Evolutionary conservation across 2,797 vertebrate genomes (phyloP).

Genomic region (Loris lydekkerianus): DNA sequence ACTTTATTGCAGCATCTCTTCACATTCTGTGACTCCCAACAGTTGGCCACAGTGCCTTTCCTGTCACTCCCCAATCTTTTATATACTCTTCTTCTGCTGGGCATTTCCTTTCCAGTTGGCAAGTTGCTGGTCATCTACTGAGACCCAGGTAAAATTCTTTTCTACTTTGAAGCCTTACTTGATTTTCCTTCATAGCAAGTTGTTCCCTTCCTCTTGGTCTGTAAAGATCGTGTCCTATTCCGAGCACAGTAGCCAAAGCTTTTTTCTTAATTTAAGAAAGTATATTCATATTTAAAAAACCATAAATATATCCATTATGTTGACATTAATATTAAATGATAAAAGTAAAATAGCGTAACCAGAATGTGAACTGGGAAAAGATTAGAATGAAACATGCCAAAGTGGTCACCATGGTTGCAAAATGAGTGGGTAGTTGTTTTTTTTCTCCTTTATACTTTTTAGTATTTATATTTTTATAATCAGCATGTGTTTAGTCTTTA

Average conservation of each 20-base stretch:
- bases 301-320: neutral
- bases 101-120: neutral
- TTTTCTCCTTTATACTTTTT: neutral
- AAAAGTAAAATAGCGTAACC: slow-evolving; percentile 38
- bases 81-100: neutral
- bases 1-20: neutral
- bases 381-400: neutral
- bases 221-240: neutral
- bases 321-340: slow-evolving; percentile 40
- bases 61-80: neutral
- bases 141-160: neutral
- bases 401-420: neutral
- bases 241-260: neutral
- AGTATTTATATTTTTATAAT: neutral
- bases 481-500: neutral
- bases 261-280: slow-evolving; percentile 10
- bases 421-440: neutral
- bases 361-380: neutral
- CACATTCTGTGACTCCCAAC: neutral
- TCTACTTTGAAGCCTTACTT: slow-evolving; percentile 4
- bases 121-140: neutral
- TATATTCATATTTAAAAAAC: neutral
- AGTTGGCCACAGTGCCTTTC: neutral
- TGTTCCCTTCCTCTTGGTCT: neutral
- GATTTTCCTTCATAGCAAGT: neutral